phyloP scores from a whole-genome alignment of 2,797 vertebrate species.

The Cephalopachus bancanus region DNA sequence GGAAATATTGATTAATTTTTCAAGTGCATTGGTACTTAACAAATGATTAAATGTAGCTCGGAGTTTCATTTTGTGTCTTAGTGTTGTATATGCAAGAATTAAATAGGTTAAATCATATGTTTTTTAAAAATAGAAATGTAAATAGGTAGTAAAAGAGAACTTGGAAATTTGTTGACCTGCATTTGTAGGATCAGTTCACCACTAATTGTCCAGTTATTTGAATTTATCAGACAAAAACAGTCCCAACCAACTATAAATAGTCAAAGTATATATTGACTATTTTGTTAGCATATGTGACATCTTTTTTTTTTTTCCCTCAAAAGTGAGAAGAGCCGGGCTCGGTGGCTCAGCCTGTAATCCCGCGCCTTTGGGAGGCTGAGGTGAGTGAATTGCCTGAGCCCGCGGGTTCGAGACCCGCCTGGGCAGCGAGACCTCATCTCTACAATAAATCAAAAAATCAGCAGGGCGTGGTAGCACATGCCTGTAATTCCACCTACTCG shows the following conservation, averaged over 20 bases:
- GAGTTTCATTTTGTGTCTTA: slow-evolving; percentile 44
- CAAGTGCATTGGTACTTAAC: slow-evolving; percentile 1
- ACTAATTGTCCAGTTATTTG: slow-evolving; percentile 11
- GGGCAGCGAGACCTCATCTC: no score
- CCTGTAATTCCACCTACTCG: no score
- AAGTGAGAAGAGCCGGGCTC: neutral
- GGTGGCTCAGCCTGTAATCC: no score
- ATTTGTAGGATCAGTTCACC: slow-evolving; percentile 5
- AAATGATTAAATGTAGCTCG: slow-evolving; percentile 2
- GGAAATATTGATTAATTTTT: slow-evolving; percentile 52
- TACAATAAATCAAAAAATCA: no score
- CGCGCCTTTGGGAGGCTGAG: no score
- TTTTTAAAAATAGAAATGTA: slow-evolving; percentile 27
- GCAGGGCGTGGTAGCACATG: no score
- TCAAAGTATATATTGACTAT: slow-evolving; percentile 20
- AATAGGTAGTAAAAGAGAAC: neutral
- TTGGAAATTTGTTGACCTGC: neutral
- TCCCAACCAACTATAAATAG: slow-evolving; percentile 29
- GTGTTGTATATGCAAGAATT: slow-evolving; percentile 27
- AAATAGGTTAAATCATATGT: slow-evolving; percentile 38
- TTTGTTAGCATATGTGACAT: neutral
- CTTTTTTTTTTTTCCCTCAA: slow-evolving; percentile 16
- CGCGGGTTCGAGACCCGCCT: no score
- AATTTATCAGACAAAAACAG: slow-evolving; percentile 51
- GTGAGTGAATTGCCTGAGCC: no score